Conservation (phyloP, 2,113 vertebrate species). For the Lethenteron camtschaticum region DNA sequence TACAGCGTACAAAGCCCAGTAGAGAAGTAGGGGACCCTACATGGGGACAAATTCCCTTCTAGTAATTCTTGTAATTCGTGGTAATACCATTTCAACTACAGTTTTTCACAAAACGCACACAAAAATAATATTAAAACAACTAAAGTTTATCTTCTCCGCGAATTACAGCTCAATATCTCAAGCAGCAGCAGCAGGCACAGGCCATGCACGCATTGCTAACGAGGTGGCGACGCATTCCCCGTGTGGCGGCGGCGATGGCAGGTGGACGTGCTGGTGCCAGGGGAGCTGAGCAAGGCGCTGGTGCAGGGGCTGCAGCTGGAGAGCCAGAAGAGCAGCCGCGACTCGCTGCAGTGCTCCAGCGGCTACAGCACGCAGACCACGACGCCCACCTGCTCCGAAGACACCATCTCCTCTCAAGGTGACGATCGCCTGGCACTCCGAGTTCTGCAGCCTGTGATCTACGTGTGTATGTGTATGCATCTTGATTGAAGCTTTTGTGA, state of each 20-base stretch:
- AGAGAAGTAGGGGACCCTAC: no score
- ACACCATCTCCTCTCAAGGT: conserved; percentile 43
- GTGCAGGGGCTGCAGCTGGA: conserved; percentile 23
- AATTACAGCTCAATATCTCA: no score
- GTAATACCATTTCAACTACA: no score
- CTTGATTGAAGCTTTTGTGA: neutral
- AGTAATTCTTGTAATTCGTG: no score
- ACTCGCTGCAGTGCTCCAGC: conserved; percentile 44
- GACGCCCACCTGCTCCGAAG: conserved; percentile 45
- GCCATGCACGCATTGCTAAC: no score
- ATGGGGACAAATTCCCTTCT: no score
- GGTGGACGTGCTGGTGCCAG: conserved; percentile 11
- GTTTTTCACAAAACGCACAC: no score
- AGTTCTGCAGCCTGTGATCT: neutral
- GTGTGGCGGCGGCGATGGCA: neutral
- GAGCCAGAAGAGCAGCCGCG: conserved; percentile 28
- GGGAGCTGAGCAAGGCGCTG: conserved; percentile 30
- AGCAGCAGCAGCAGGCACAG: no score
- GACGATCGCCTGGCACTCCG: neutral
- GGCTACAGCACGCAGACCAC: conserved; percentile 54
- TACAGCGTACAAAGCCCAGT: no score
- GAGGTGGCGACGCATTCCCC: no score
- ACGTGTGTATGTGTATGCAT: neutral
- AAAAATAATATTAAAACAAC: no score
- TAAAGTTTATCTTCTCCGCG: no score